Evolutionary conservation across 2,113 vertebrate species (phyloP), one percentile per base, ranked within the genome.

Genomic region (Poeciliopsis prolifica): DNA sequence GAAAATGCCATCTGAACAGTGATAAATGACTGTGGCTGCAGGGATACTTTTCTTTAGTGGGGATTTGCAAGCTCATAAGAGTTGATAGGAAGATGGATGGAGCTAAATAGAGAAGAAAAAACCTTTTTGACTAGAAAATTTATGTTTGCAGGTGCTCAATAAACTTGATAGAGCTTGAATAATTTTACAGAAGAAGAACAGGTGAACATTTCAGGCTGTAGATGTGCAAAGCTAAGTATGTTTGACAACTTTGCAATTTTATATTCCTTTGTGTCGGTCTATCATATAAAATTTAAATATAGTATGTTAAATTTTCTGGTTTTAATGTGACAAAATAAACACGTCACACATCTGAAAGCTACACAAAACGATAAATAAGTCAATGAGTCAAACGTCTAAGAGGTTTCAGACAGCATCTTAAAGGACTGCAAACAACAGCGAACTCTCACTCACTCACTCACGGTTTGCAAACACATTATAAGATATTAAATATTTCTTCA

Each of bases 381-480:
- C 22, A 22, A 37, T 14, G 10, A 65, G 63, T 65, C 31, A n/a
- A 37, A 37, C 37, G 11, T n/a, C 51, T 58, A 24, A 58, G 7
- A 24, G 24, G 51, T 58, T 58, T 58, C 22, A 58, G 24, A n/a
- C 51, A 58, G 51, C 5, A n/a, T 12, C 28, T 33, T 26, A 28
- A 85, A 58, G 33, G 13, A 68, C 71, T 68, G 70, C 24, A 79
- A 79, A 86, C 72, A 83, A 68, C 33, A 61, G 14, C 58, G 3
- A 70, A 68, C 65, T 54, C 68, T 72, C 51, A 78, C 74, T 72
- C 51, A 78, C 74, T 72, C 44, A 78, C 72, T 72, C 33, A 68
- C 72, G 37, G 68, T 74, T 80, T 81, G 73, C 70, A 42, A 83
- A 86, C 76, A 82, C 73, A 87, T 87, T 81, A 76, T 31, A 78